Percentiles rank a stretch among this genome's conserved stretches.
Conservation (phyloP, 1,140 invertebrate genomes). For the Diachasma alloeum region DNA sequence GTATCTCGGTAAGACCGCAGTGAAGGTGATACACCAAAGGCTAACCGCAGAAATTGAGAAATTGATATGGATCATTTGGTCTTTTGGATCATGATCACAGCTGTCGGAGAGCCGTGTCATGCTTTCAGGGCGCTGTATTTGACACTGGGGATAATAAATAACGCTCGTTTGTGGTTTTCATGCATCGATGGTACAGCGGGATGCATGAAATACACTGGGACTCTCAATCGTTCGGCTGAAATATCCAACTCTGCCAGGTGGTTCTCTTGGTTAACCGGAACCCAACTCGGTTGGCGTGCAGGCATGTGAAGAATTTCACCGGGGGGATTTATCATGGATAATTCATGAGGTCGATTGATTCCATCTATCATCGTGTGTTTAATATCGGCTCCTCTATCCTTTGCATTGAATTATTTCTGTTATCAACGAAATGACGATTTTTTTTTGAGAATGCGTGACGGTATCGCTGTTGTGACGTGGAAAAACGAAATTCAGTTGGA, state of each 20-base stretch:
- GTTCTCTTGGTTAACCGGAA: slow-evolving; percentile 24
- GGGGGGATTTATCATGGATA: slow-evolving; percentile 1
- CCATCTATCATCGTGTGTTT: not conserved
- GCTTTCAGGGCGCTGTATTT: not conserved
- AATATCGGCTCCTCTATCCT: not conserved
- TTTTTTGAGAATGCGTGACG: too few relatives aligned
- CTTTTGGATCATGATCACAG: not conserved
- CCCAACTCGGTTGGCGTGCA: slow-evolving; percentile 12
- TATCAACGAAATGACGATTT: not conserved
- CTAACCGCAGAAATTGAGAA: not conserved
- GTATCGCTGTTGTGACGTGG: too few relatives aligned
- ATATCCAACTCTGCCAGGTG: slow-evolving; percentile 2
- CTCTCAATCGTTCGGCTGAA: slow-evolving; percentile 10
- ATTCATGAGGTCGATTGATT: slow-evolving; percentile 16
- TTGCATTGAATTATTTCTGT: not conserved
- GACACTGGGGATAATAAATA: slow-evolving; percentile 20
- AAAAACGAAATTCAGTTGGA: too few relatives aligned
- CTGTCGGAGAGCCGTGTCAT: not conserved
- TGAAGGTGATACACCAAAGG: not conserved
- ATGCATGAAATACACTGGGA: not conserved
- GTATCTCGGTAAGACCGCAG: not conserved
- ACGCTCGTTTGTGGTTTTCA: slow-evolving; percentile 28
- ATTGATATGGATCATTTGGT: slow-evolving; percentile 4
- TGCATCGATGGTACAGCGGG: slow-evolving; percentile 5
- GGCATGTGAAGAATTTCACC: slow-evolving; percentile 12